A percentile compares a stretch with the other conserved stretches of the same genome.
phyloP scores from a whole-genome alignment of 2,113 vertebrate genomes.

The Hyaena hyaena region DNA sequence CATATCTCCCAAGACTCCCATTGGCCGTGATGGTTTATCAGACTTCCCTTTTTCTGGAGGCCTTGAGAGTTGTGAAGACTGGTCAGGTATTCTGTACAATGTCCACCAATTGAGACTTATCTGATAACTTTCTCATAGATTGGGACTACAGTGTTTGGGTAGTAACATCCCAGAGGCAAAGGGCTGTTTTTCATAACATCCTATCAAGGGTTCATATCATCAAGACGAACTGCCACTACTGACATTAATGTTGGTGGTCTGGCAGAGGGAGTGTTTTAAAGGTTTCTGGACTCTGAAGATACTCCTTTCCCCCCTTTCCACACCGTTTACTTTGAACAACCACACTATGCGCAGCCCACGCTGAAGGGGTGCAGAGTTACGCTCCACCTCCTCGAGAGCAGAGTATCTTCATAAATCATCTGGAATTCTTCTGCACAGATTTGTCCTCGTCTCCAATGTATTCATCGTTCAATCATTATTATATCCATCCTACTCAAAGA shows the following conservation, averaged over 20 bases:
- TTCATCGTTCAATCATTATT: neutral
- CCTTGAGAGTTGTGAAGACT: neutral
- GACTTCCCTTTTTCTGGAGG: neutral
- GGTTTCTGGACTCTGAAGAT: neutral
- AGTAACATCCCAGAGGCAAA: neutral
- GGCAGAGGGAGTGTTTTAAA: neutral
- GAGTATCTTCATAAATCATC: neutral
- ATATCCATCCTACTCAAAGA: neutral
- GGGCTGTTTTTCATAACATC: neutral
- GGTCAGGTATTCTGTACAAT: neutral
- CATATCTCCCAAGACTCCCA: neutral
- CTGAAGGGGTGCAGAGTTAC: neutral
- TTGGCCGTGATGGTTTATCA: neutral
- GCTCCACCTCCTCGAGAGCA: neutral
- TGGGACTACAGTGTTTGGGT: neutral
- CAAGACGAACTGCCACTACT: neutral
- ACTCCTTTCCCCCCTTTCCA: neutral
- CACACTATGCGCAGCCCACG: rapidly evolving
- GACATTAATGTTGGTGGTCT: neutral
- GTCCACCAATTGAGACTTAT: neutral
- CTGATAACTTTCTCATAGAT: neutral
- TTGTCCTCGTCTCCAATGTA: neutral
- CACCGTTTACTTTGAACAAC: neutral
- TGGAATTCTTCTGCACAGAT: neutral
- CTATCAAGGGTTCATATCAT: neutral